Conservation (phyloP, 2,113 vertebrate genomes). For the Cyphomyrus plagiostoma region DNA sequence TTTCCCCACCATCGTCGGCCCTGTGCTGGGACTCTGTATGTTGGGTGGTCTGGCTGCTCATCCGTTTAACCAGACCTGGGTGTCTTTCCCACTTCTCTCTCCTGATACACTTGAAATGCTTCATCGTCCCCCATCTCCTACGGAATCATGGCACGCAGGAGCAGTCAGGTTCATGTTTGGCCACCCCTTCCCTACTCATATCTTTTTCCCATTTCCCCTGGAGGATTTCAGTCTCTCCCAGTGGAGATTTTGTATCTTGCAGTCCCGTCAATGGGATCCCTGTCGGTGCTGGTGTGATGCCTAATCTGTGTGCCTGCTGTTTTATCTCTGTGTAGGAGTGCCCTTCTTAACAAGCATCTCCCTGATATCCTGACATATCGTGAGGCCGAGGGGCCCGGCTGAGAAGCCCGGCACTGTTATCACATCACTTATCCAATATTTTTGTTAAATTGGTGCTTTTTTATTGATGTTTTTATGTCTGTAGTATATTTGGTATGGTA, state of each 20-base stretch:
- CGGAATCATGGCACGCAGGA: background rate
- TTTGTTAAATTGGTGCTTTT: background rate
- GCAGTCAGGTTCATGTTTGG: background rate
- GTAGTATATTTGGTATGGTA: background rate
- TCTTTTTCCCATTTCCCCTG: background rate
- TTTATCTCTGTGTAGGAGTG: slow-evolving; percentile 73
- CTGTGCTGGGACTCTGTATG: background rate
- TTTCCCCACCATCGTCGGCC: background rate
- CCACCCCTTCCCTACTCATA: background rate
- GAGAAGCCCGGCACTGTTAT: slow-evolving; percentile 23
- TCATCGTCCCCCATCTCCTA: background rate
- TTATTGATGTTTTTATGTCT: background rate
- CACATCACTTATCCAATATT: background rate
- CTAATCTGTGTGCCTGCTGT: slow-evolving; percentile 64
- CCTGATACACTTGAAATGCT: background rate
- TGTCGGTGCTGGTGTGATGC: slow-evolving; percentile 55
- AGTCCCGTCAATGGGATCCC: slow-evolving; percentile 69
- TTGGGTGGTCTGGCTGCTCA: slow-evolving; percentile 18
- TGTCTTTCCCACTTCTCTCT: background rate
- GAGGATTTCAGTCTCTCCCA: slow-evolving; percentile 32
- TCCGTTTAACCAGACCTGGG: background rate
- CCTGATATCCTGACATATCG: slow-evolving; percentile 53
- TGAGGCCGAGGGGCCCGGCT: slow-evolving; percentile 26
- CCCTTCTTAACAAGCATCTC: slow-evolving; percentile 67
- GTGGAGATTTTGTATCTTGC: slow-evolving; percentile 64